Conservation (phyloP, 1,140 invertebrate species). For the Pseudomyrmex pallidus region DNA sequence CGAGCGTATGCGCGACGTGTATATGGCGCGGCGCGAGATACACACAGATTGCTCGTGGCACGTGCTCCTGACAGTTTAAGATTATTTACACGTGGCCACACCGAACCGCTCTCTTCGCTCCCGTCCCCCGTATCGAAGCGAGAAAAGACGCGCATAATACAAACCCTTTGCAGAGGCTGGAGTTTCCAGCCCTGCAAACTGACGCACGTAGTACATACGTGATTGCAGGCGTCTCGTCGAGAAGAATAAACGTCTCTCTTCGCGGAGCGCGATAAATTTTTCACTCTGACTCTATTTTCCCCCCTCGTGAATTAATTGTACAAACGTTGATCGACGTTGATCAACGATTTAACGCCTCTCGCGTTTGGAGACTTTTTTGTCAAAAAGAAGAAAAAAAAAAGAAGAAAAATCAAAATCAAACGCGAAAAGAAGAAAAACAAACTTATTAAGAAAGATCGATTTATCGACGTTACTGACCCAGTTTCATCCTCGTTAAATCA, state of each 20-base stretch:
- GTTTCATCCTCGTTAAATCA: background rate
- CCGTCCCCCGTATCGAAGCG: background rate
- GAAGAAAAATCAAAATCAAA: no score
- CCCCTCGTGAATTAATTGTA: no score
- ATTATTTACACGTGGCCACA: slow-evolving; percentile 35
- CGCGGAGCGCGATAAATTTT: no score
- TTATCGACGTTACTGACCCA: background rate
- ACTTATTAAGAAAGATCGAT: background rate
- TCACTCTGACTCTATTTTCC: no score
- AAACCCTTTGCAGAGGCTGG: no score
- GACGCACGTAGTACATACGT: background rate
- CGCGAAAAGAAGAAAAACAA: background rate
- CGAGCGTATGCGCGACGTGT: slow-evolving; percentile 10
- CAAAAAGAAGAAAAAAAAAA: no score
- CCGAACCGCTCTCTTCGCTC: background rate
- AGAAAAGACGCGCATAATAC: slow-evolving; percentile 4
- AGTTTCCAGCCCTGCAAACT: background rate
- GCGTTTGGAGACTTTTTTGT: no score
- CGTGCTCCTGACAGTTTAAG: slow-evolving; percentile 35
- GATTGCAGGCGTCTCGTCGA: background rate
- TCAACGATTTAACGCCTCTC: no score
- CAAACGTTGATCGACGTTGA: no score
- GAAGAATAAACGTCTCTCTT: no score
- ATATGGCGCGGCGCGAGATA: slow-evolving; percentile 13
- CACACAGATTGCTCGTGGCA: background rate